Evolutionary conservation across 2,797 vertebrate species (phyloP), one percentile per base, ranked within the genome.

Genomic region (Chlorospingus flavigularis): DNA sequence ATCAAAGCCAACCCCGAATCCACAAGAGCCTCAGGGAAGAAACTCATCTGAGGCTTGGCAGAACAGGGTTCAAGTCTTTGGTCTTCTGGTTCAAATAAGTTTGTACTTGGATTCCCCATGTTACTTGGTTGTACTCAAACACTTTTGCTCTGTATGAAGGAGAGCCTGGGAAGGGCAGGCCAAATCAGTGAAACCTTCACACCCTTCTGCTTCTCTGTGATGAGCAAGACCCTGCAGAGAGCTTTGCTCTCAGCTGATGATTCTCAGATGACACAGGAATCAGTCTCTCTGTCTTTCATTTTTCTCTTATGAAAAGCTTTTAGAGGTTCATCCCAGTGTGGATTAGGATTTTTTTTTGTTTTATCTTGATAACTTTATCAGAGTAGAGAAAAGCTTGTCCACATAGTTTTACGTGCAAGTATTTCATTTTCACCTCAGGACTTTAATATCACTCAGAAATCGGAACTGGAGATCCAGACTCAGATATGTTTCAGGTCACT

Each of bases 31-130:
- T 63, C 6, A 80, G n/a, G 47, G 61, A 82, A 76, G 67, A 91
- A 50, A 50, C 11, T 89, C 28, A 87, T 82, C 78, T 87, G 81
- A 93, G n/a, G 21, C 26, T 67, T 6, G 24, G 40, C 13, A 74
- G 71, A 87, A 14, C 63, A 77, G 58, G 37, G 81, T 87, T 93
- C 84, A 91, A 57, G 37, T 50, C 91, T 96, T 95, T 91, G 30
- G 89, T 93, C 77, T 91, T 82, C 43, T 79, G 60, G 48, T 85
- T 93, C 81, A 91, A 73, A 67, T 71, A 78, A 37, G 40, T 67
- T 79, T 92, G 77, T 87, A 76, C 84, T 63, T 76, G n/a, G 45
- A 85, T 65, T 85, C 91, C 60, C 42, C 53, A 1, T 4, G 12
- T 67, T 71, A 35, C 71, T 50, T 82, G 81, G 31, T 15, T 63